Base-by-base conservation (phyloP, 2,888 invertebrate genomes). In the Acleris emargana region DNA sequence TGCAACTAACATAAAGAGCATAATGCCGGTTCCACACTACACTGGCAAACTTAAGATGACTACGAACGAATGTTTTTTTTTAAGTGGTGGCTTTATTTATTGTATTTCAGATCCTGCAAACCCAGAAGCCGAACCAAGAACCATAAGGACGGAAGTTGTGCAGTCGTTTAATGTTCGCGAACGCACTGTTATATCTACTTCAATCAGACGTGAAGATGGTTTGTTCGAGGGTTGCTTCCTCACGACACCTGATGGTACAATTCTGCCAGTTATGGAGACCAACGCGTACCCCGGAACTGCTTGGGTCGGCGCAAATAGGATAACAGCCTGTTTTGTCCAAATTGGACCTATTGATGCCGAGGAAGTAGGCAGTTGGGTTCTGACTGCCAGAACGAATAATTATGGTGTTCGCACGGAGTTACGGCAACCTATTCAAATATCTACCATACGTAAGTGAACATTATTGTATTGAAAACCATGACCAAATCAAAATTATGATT, bases 281-380 rank as follows among this genome's bases (percentile, higher is more conserved):
- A 59, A 53, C 20, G 62, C 63, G 5, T 67, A 63, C 32, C 67
- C 67, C 6, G 67, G 67, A 16, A 59, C 62, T 17, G 63, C 42
- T 2, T 63, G 58, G 54, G 63, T 54, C 0, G 67, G 62, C 3
- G 45, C 54, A 17, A 67, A 67, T 38, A 59, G 67, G 42, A n/a
- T 63, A 6, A 67, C 58, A 17, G 63, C 62, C 11, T 67, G 67
- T 50, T 67, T 67, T 54, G 59, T 67, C 13, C 63, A 67, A 50
- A 58, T 67, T 32, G 67, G 67, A n/a, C 67, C 67, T 11, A 53
- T 67, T 16, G 67, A 67, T 53, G 50, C 62, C 2, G 63, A 67
- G 7, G 62, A 62, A 22, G 54, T 51, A 32, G 67, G 67, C 16
- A 62, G 32, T 18, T 67, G 62, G 63, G 20, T 58, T 28, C 55